Evolutionary conservation across 2,797 vertebrate species (phyloP).

Genomic region (Fistularia tabacaria): DNA sequence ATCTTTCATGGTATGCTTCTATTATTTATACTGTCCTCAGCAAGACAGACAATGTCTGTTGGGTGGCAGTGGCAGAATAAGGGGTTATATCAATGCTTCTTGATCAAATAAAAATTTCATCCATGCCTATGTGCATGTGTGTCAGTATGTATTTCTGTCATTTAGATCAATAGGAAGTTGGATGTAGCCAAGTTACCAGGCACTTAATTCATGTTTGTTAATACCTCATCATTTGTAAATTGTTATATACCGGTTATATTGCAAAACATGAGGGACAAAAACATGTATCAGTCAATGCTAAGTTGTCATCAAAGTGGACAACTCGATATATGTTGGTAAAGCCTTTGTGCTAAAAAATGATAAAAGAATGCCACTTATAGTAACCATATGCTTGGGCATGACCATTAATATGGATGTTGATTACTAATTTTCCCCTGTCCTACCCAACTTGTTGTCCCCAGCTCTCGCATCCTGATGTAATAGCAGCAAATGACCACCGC

Average conservation of each 20-base stretch:
- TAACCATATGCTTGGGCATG: slow-evolving; percentile 67
- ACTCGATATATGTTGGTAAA: too few relatives aligned
- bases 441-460: slow-evolving; percentile 47
- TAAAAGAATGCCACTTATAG: slow-evolving; percentile 57
- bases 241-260: too few relatives aligned
- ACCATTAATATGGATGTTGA: slow-evolving; percentile 67
- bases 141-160: too few relatives aligned
- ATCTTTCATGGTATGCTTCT: slow-evolving; percentile 54
- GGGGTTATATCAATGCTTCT: neutral
- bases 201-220: too few relatives aligned
- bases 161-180: too few relatives aligned
- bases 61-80: neutral
- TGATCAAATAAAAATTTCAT: neutral
- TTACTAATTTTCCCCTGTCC: slow-evolving; percentile 55
- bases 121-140: too few relatives aligned
- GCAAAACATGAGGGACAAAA: too few relatives aligned
- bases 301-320: too few relatives aligned
- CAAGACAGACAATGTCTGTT: neutral
- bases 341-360: too few relatives aligned
- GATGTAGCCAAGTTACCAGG: too few relatives aligned
- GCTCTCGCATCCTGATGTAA: slow-evolving; percentile 59
- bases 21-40: slow-evolving; percentile 11
- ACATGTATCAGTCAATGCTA: too few relatives aligned
- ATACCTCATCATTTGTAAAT: too few relatives aligned
- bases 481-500: slow-evolving; percentile 56